A percentile compares a stretch with the other conserved stretches of the same genome.
phyloP scores from a whole-genome alignment of 2,888 invertebrate genomes.

The Geotrupes spiniger region DNA sequence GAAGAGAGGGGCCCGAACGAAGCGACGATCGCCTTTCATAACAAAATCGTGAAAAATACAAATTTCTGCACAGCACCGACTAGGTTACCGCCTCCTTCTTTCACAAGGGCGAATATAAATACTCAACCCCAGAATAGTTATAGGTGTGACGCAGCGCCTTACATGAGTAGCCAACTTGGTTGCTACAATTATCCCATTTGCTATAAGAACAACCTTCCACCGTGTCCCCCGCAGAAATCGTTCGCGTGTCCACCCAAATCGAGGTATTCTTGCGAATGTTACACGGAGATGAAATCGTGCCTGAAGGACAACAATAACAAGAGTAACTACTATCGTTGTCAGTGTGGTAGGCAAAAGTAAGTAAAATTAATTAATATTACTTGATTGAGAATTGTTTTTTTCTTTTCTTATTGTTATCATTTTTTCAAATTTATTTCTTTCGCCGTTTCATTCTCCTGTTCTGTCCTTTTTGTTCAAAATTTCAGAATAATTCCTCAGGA shows the following conservation, averaged over 20 bases:
- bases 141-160: no score
- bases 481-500: no score
- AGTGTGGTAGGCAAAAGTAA: neutral
- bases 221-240: neutral
- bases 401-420: no score
- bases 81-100: conserved; percentile 1
- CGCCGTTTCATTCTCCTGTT: no score
- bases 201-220: neutral
- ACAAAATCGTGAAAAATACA: neutral
- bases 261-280: conserved; percentile 12
- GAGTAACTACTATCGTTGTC: neutral
- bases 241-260: neutral
- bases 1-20: conserved; percentile 3
- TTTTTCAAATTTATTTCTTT: no score
- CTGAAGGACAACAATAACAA: no score
- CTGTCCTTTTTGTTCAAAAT: no score
- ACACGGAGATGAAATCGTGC: neutral
- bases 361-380: no score
- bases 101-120: conserved; percentile 6
- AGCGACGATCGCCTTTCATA: no score
- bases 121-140: neutral
- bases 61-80: neutral
- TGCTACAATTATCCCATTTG: neutral
- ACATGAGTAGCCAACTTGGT: no score
- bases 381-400: no score